Evolutionary conservation across 2,113 vertebrate genomes (phyloP).

Genomic region (Anas platyrhynchos): DNA sequence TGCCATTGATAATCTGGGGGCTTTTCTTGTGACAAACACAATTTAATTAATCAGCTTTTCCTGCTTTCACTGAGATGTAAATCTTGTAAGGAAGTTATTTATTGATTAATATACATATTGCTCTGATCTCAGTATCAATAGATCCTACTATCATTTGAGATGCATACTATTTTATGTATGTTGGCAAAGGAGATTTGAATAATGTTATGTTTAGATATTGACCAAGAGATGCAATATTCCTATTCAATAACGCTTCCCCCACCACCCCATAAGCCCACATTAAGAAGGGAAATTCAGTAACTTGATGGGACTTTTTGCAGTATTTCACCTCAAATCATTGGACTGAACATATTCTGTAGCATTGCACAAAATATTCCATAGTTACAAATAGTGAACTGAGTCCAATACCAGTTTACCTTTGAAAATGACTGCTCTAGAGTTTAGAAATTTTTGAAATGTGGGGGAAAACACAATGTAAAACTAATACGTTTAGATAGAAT

Average conservation of each 20-base stretch:
- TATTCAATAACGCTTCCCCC: neutral
- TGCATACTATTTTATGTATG: no score
- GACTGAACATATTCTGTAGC: neutral
- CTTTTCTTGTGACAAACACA: neutral
- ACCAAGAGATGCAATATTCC: neutral
- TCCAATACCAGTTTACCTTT: neutral
- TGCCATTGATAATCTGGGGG: neutral
- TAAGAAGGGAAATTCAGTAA: neutral
- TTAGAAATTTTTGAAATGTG: neutral
- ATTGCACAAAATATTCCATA: neutral
- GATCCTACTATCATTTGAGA: neutral
- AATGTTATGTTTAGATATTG: neutral
- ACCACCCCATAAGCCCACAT: no score
- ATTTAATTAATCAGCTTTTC: neutral
- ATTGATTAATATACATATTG: neutral
- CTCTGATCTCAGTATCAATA: neutral
- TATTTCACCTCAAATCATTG: neutral
- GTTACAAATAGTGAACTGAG: neutral
- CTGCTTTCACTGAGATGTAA: neutral
- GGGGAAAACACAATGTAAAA: neutral
- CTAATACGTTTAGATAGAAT: fast-evolving
- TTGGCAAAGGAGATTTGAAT: neutral
- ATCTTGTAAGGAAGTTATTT: neutral
- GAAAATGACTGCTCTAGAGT: neutral
- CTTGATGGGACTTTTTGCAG: neutral